Percentiles rank a stretch among this genome's conserved stretches.
phyloP scores from a whole-genome alignment of 2,888 invertebrate genomes.

The Argynnis bischoffii region DNA sequence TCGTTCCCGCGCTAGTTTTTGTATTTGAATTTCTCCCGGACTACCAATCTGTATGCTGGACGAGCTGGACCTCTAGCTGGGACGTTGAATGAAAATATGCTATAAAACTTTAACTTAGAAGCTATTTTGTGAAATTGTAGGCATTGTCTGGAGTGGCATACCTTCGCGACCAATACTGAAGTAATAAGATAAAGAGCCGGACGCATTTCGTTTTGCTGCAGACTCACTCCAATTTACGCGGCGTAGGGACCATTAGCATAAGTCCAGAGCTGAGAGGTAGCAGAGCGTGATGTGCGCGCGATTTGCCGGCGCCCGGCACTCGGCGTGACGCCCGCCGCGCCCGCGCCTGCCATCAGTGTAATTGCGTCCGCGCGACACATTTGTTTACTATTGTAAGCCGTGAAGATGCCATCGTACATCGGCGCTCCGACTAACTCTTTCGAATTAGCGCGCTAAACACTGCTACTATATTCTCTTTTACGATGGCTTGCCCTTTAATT shows the following conservation, averaged over 20 bases:
- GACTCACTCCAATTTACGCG: slow-evolving; percentile 80
- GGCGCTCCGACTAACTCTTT: slow-evolving; percentile 66
- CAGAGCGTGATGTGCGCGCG: slow-evolving; percentile 75
- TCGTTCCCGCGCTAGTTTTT: slow-evolving; percentile 78
- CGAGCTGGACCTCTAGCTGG: slow-evolving; percentile 51
- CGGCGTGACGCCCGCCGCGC: slow-evolving; percentile 59
- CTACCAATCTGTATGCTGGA: slow-evolving; percentile 70
- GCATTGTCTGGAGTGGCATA: slow-evolving; percentile 45
- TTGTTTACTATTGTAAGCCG: slow-evolving; percentile 81
- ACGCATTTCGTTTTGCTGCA: slow-evolving; percentile 76
- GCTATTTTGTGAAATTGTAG: slow-evolving; percentile 46
- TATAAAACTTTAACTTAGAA: slow-evolving; percentile 55
- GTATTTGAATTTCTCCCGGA: slow-evolving; percentile 75
- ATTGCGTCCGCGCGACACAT: slow-evolving; percentile 77
- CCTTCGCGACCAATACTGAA: slow-evolving; percentile 56
- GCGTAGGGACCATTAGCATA: slow-evolving; percentile 78
- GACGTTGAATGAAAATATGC: slow-evolving; percentile 54
- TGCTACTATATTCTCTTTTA: slow-evolving; percentile 43
- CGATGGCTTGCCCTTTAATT: slow-evolving; percentile 31
- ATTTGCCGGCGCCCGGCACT: slow-evolving; percentile 62
- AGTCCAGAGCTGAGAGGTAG: slow-evolving; percentile 57
- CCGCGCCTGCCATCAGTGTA: slow-evolving; percentile 54
- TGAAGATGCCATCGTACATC: slow-evolving; percentile 77
- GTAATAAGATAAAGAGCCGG: slow-evolving; percentile 80
- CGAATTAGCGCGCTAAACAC: slow-evolving; percentile 72